A percentile compares a stretch with the other conserved stretches of the same genome.
These are phyloP conservation scores for Rhopilema esculentum DNA, from an alignment of 30 jellyfish, hydroid and myxozoan genomes.

Conservation along the genomic window DNA sequence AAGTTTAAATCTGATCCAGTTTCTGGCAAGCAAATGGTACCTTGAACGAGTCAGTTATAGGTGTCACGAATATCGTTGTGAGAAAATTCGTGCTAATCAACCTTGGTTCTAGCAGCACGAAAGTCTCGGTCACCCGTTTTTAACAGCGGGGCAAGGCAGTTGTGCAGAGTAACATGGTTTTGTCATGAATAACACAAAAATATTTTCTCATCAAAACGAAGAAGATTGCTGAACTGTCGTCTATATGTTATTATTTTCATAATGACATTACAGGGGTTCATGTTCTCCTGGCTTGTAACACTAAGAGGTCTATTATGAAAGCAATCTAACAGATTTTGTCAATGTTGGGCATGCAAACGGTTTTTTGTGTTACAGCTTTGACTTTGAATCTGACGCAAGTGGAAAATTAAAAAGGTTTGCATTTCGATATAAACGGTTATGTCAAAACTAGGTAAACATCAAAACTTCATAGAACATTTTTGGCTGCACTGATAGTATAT, in stretches of 20 bases:
- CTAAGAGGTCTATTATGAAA: too few relatives aligned
- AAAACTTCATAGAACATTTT: too few relatives aligned
- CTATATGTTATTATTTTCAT: neutral
- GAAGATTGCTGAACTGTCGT: neutral
- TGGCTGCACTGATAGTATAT: too few relatives aligned
- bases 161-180: too few relatives aligned
- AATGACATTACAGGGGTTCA: neutral
- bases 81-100: neutral
- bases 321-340: neutral
- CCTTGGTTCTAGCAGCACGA: neutral
- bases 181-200: too few relatives aligned
- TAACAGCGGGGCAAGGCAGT: neutral
- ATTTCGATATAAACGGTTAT: neutral
- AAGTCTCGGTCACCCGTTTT: too few relatives aligned
- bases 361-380: neutral
- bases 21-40: too few relatives aligned
- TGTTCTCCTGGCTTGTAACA: too few relatives aligned
- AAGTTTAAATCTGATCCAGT: too few relatives aligned
- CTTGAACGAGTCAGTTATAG: too few relatives aligned
- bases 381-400: neutral
- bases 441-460: too few relatives aligned
- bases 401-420: neutral
- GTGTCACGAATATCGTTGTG: neutral
- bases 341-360: neutral
- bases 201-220: neutral